Conservation (phyloP, 2,888 invertebrate genomes). For the Phortica okadai region DNA sequence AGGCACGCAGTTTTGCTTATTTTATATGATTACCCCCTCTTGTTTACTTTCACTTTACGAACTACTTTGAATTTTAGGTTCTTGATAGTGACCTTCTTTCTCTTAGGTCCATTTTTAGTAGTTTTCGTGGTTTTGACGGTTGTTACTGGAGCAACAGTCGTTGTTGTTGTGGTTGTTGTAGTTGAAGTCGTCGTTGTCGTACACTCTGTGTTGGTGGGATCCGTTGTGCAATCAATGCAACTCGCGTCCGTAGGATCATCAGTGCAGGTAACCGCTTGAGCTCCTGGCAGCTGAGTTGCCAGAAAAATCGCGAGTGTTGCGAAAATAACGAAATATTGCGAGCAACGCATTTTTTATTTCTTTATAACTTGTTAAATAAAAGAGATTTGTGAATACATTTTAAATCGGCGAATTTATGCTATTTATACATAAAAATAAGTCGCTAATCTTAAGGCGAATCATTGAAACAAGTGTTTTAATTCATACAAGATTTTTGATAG, state of each 20-base stretch:
- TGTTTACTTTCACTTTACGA: too few species aligned
- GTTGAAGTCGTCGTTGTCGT: constrained; percentile 30
- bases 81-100: too few species aligned
- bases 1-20: too few species aligned
- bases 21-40: too few species aligned
- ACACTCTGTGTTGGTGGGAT: constrained; percentile 42
- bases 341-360: neutral
- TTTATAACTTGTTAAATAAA: neutral
- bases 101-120: too few species aligned
- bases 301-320: neutral
- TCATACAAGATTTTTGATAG: too few species aligned
- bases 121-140: neutral
- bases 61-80: too few species aligned
- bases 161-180: neutral
- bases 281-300: neutral
- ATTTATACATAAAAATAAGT: neutral
- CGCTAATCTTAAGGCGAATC: neutral
- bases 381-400: neutral
- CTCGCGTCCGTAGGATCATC: constrained; percentile 35
- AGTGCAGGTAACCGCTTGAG: constrained; percentile 43
- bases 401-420: neutral
- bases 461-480: too few species aligned
- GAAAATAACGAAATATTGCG: neutral
- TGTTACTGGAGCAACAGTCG: constrained; percentile 20
- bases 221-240: constrained; percentile 38